Evolutionary conservation across 2,113 vertebrate genomes (phyloP).

Genomic region (Carassius auratus): DNA sequence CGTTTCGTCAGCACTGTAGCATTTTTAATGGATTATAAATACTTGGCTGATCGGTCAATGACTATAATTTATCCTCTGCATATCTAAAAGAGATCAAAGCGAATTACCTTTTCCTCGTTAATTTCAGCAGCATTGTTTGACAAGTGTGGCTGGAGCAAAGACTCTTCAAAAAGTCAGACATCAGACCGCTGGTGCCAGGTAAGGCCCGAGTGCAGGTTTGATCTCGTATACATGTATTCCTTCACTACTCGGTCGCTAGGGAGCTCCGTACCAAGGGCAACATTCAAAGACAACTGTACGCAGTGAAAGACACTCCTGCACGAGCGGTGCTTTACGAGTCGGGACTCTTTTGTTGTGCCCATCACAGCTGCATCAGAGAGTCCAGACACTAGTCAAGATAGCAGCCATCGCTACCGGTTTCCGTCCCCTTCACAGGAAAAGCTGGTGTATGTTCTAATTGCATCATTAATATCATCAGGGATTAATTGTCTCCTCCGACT

Average conservation of each 20-base stretch:
- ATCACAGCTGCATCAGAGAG: slow-evolving; percentile 70
- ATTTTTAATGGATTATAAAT: slow-evolving; percentile 41
- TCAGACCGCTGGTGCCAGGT: slow-evolving; percentile 66
- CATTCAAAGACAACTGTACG: slow-evolving; percentile 68
- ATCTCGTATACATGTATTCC: slow-evolving; percentile 79
- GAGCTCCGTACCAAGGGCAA: slow-evolving; percentile 74
- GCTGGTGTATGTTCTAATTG: slow-evolving; percentile 66
- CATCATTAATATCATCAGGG: slow-evolving; percentile 71
- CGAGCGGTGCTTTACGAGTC: slow-evolving; percentile 51
- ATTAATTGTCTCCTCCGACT: slow-evolving; percentile 67
- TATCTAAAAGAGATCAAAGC: slow-evolving; percentile 54
- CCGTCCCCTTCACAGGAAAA: slow-evolving; percentile 59
- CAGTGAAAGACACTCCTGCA: slow-evolving; percentile 64
- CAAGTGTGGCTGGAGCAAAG: slow-evolving; percentile 37
- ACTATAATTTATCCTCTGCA: slow-evolving; percentile 41
- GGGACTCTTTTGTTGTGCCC: slow-evolving; percentile 62
- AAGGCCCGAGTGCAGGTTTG: slow-evolving; percentile 67
- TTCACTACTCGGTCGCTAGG: slow-evolving; percentile 72
- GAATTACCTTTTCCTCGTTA: slow-evolving; percentile 64
- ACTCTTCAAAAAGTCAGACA: slow-evolving; percentile 42
- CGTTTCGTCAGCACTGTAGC: neutral
- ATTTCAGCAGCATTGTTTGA: slow-evolving; percentile 49
- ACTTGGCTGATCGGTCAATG: slow-evolving; percentile 47
- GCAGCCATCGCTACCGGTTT: slow-evolving; percentile 70
- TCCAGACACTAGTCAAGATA: slow-evolving; percentile 69